These are phyloP conservation scores for Erynnis tages DNA, from an alignment of 2,888 invertebrate species.

Conservation along the genomic window DNA sequence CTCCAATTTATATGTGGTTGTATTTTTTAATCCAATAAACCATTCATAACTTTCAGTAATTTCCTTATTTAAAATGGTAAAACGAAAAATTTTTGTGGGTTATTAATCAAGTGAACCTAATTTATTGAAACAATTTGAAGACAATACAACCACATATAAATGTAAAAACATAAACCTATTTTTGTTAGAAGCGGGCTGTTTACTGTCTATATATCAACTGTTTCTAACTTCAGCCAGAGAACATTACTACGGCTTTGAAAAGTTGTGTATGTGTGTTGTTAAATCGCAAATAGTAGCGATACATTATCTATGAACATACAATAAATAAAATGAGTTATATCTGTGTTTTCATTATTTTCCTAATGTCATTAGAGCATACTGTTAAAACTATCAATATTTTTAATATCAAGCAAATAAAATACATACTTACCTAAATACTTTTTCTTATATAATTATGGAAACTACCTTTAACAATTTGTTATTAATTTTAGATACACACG, in stretches of 20 bases:
- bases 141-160: slow-evolving; percentile 32
- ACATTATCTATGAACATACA: slow-evolving; percentile 55
- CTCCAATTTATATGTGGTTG: slow-evolving; percentile 32
- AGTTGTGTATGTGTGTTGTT: slow-evolving; percentile 64
- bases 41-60: not conserved
- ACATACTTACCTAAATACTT: too few species aligned
- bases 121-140: too few species aligned
- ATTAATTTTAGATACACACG: too few species aligned
- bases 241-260: slow-evolving; percentile 53
- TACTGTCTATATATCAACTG: slow-evolving; percentile 37
- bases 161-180: slow-evolving; percentile 58
- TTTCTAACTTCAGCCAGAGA: slow-evolving; percentile 36
- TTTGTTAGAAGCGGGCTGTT: slow-evolving; percentile 65
- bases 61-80: too few species aligned
- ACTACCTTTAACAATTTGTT: too few species aligned
- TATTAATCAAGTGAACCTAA: too few species aligned
- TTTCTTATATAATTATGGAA: too few species aligned
- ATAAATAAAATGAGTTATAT: slow-evolving; percentile 42
- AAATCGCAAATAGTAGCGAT: slow-evolving; percentile 60
- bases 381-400: too few species aligned
- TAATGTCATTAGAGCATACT: too few species aligned
- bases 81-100: too few species aligned
- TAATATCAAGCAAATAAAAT: too few species aligned
- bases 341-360: too few species aligned
- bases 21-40: slow-evolving; percentile 4